phyloP scores from a whole-genome alignment of 1,140 invertebrate species.

The Dryas iulia region DNA sequence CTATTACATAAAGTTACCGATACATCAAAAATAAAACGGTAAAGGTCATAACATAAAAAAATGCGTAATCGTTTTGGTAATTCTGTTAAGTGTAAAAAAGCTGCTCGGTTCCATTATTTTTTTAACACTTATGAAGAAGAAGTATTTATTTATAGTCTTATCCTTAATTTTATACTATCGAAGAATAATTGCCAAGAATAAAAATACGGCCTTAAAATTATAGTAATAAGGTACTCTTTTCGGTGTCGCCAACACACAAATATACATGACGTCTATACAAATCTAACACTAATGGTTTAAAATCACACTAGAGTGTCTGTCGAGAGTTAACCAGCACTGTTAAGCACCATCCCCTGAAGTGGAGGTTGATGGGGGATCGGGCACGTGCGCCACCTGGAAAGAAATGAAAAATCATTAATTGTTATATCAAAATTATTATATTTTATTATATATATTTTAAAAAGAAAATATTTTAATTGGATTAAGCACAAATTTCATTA shows the following conservation, averaged over 20 bases:
- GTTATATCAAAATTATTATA: no score
- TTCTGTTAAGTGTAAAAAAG: background rate
- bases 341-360: slow-evolving; percentile 42
- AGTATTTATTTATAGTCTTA: background rate
- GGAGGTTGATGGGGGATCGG: slow-evolving; percentile 46
- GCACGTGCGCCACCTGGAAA: slow-evolving; percentile 56
- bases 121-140: background rate
- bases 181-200: background rate
- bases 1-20: background rate
- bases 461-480: no score
- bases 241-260: slow-evolving; percentile 38
- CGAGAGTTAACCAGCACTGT: slow-evolving; percentile 32
- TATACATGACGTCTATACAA: slow-evolving; percentile 51
- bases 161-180: background rate
- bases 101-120: background rate
- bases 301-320: slow-evolving; percentile 36
- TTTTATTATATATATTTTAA: no score
- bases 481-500: no score
- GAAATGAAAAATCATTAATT: background rate
- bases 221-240: slow-evolving; percentile 41
- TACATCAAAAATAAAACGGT: no score
- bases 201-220: slow-evolving; percentile 22
- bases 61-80: background rate
- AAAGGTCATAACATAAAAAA: background rate
- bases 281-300: slow-evolving; percentile 51